Base-by-base conservation (phyloP, 2,888 invertebrate species). In the Sinhomidia bicolor region DNA sequence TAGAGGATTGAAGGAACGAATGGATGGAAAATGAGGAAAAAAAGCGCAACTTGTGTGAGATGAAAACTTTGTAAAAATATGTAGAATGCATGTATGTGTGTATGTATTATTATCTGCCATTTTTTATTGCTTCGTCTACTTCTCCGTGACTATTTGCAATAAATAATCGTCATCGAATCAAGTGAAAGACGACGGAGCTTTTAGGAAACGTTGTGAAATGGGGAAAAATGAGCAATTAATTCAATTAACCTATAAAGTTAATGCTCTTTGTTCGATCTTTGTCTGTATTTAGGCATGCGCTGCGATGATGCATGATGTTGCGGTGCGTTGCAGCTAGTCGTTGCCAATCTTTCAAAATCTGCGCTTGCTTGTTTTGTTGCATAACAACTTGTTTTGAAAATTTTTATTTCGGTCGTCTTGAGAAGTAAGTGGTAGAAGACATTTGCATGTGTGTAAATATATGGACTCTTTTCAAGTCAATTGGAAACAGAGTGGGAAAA, bases 221-320 rank as follows among this genome's bases (percentile, higher is more conserved):
- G 78, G 9, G 54, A 20, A 54, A 65, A 78, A 51, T 80, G 20
- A 80, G 65, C 65, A 65, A 81, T 81, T 81, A 81, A 65, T 81
- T 62, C 65, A 65, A 81, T 65, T 65, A 81, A 17, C 81, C 81
- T 81, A 81, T 62, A 65, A 81, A 62, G 47, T 47, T 60, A 79
- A 57, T 60, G 57, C 41, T 20, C 17, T 41, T 7, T 71, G 41
- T 41, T n/a, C 5, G 41, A 41, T 62, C 14, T 62, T 26, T 47
- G 47, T 54, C 1, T 54, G n/a, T 54, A n/a, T 14, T 14, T 54
- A 6, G 14, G 32, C 5, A n/a, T 47, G 76, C 12, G 47, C 76
- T n/a, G 51, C 68, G 5, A 36, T 32, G 9, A 7, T 14, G 10
- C 23, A 5, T 14, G 4, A 36, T 51, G 51, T 51, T 51, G 14